A percentile compares a stretch with the other conserved stretches of the same genome.
phyloP scores from a whole-genome alignment of 2,113 vertebrate species.

The Tragulus kanchil region DNA sequence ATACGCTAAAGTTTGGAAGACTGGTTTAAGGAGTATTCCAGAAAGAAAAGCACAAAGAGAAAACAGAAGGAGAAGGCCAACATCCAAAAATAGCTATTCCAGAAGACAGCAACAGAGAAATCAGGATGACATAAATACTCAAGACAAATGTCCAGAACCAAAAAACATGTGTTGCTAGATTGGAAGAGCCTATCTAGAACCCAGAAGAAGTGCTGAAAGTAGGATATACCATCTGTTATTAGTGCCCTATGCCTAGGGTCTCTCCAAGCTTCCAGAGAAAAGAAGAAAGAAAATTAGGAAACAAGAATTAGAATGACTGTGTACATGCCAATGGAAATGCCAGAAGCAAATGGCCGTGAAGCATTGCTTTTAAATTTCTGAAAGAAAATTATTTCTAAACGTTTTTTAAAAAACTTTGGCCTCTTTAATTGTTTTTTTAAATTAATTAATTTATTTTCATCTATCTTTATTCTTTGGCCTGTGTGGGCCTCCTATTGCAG shows the following conservation, averaged over 20 bases:
- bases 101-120: background rate
- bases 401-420: too few relatives aligned
- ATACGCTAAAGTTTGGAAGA: background rate
- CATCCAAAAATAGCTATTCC: background rate
- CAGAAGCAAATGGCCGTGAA: background rate
- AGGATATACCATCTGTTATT: background rate
- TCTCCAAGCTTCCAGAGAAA: background rate
- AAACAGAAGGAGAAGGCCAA: background rate
- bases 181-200: background rate
- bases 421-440: too few relatives aligned
- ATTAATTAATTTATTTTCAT: too few relatives aligned
- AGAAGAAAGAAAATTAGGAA: background rate
- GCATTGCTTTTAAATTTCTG: background rate
- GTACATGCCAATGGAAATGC: background rate
- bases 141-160: background rate
- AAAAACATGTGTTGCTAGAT: background rate
- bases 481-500: too few relatives aligned
- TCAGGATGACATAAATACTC: background rate
- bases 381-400: constrained; percentile 17
- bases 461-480: too few relatives aligned
- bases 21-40: background rate
- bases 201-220: background rate
- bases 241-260: background rate
- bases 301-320: background rate
- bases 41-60: background rate